These are phyloP conservation scores for Pipistrellus pipistrellus DNA, from an alignment of 2,797 vertebrate genomes.

Conservation along the genomic window DNA sequence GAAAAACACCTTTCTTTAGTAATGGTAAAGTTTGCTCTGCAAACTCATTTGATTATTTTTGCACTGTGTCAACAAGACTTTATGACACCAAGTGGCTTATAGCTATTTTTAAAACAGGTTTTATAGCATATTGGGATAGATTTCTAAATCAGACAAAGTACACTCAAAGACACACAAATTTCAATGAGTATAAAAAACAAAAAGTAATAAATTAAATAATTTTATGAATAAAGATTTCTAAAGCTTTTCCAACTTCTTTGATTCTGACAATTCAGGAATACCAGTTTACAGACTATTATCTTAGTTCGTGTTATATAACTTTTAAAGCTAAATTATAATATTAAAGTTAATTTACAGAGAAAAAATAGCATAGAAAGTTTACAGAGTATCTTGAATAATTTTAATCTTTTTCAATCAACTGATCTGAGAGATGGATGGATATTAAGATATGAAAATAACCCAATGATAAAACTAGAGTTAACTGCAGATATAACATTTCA, in stretches of 20 bases:
- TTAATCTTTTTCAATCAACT: neutral
- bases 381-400: neutral
- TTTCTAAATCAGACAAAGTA: conserved; percentile 60
- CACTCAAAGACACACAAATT: conserved; percentile 31
- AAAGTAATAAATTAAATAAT: conserved; percentile 27
- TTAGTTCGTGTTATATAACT: neutral
- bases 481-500: conserved; percentile 26
- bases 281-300: neutral
- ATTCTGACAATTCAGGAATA: neutral
- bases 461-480: conserved; percentile 43
- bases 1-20: neutral
- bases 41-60: conserved; percentile 72
- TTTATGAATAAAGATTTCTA: conserved; percentile 33
- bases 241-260: conserved; percentile 50
- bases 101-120: conserved; percentile 79
- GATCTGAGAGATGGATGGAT: neutral
- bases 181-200: conserved; percentile 42
- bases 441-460: conserved; percentile 50
- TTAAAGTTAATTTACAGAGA: neutral
- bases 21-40: conserved; percentile 46
- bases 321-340: conserved; percentile 28
- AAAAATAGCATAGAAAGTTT: conserved; percentile 32
- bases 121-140: conserved; percentile 60
- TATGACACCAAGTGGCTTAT: conserved; percentile 53
- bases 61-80: conserved; percentile 67